These are phyloP conservation scores for Ciconia maguari DNA, from an alignment of 2,113 vertebrate genomes.

Conservation along the genomic window DNA sequence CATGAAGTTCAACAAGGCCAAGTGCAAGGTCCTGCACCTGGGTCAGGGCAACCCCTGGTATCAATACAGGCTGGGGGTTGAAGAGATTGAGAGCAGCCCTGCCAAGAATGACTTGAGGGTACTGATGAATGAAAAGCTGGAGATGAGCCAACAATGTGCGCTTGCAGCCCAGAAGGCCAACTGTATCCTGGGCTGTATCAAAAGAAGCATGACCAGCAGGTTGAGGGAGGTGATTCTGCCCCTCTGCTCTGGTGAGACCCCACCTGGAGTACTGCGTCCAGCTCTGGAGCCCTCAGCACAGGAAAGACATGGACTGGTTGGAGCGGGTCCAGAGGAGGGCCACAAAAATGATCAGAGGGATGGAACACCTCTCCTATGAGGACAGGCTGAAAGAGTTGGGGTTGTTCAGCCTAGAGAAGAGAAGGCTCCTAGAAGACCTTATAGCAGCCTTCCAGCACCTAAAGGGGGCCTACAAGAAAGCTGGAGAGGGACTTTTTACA, in stretches of 20 bases:
- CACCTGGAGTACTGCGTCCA: background rate
- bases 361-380: background rate
- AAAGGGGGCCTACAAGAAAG: background rate
- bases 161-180: background rate
- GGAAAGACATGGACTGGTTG: too few relatives aligned
- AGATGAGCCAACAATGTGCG: accelerated
- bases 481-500: background rate
- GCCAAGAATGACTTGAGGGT: background rate
- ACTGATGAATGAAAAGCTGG: background rate
- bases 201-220: background rate
- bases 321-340: background rate
- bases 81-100: background rate
- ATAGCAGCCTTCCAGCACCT: too few relatives aligned
- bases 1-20: background rate
- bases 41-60: background rate
- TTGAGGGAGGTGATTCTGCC: background rate
- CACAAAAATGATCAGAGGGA: too few relatives aligned
- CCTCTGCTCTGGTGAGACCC: background rate
- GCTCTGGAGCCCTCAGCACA: background rate
- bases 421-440: background rate
- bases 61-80: background rate
- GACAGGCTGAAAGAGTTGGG: background rate
- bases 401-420: background rate
- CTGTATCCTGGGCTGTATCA: background rate
- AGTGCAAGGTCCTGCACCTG: background rate